These are phyloP conservation scores for Entomyzon cyanotis DNA, from an alignment of 2,113 vertebrate species.

Conservation along the genomic window DNA sequence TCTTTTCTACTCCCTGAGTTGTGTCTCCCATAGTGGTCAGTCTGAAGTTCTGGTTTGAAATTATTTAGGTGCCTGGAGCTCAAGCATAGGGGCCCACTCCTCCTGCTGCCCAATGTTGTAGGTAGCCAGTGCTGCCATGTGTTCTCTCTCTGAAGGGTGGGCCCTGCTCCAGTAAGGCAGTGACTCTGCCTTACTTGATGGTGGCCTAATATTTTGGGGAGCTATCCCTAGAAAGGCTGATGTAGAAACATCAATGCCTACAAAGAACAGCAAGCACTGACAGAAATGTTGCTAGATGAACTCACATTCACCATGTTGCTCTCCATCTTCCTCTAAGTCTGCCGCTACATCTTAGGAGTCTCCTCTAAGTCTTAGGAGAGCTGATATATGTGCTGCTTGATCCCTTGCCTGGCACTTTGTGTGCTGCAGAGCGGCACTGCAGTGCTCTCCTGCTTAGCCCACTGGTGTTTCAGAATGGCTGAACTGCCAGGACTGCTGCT, in stretches of 20 bases:
- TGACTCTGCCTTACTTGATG: not conserved
- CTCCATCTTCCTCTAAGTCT: not conserved
- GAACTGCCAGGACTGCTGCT: not conserved
- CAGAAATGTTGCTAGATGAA: not conserved
- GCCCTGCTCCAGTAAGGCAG: not conserved
- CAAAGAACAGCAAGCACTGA: accelerated
- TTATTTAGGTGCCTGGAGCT: not conserved
- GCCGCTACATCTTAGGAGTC: too few relatives aligned
- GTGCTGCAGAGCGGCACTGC: not conserved
- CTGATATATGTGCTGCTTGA: not conserved
- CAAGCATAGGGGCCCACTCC: not conserved
- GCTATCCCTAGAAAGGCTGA: not conserved
- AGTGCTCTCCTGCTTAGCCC: not conserved
- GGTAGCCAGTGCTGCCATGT: not conserved
- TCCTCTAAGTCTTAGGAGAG: not conserved
- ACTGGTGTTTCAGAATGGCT: not conserved
- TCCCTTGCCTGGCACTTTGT: not conserved
- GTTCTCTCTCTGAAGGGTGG: accelerated
- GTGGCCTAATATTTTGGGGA: not conserved
- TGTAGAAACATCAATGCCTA: not conserved
- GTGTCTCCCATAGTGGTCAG: not conserved
- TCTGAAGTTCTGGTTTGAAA: not conserved
- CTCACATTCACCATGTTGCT: not conserved
- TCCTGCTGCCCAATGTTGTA: accelerated
- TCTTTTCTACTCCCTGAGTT: not conserved